Evolutionary conservation across 2,888 invertebrate species (phyloP), one percentile per base, ranked within the genome.

Genomic region (Rotaria socialis): DNA sequence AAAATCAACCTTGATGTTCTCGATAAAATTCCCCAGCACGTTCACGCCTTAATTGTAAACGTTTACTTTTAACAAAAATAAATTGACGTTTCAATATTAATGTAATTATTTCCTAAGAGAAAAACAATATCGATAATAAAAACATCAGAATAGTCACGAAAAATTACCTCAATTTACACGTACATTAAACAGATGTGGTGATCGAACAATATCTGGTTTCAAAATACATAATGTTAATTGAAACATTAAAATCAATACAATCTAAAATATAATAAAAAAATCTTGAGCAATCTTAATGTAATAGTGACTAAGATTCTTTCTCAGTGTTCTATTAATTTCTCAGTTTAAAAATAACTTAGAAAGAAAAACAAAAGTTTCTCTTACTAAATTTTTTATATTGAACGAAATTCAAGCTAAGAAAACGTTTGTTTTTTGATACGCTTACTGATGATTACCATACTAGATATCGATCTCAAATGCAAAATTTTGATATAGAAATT

Each of bases 21-120:
- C 89, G 89, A 88, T 91, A 91, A 88, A 91, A 91, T 16, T 90
- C 90, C 85, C 89, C 89, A 8, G 90, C 91, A 87, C 90, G 90
- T 84, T 90, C 90, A 85, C 89, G 89, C 10, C 89, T 89, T 50
- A 91, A 88, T 52, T 89, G 88, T 43, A 91, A 35, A 87, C 75
- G 85, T 86, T 87, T 85, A n/a, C 84, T 85, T 85, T 74, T 60
- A 52, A 87, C 14, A 80, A 87, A 87, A 58, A 85, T 86, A 84
- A 86, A 87, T 58, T 87, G 74, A 52, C 87, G 75, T 84, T 87
- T 52, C n/a, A 87, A 47, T 35, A 87, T 86, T 24, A 85, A 58
- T 11, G 80, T n/a, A 47, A 84, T 87, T 47, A 87, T 87, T 85
- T 86, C 87, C 87, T 87, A 43, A 56, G 80, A 86, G 27, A 2